Conservation (phyloP, 2,113 vertebrate species). For the Naja naja region DNA sequence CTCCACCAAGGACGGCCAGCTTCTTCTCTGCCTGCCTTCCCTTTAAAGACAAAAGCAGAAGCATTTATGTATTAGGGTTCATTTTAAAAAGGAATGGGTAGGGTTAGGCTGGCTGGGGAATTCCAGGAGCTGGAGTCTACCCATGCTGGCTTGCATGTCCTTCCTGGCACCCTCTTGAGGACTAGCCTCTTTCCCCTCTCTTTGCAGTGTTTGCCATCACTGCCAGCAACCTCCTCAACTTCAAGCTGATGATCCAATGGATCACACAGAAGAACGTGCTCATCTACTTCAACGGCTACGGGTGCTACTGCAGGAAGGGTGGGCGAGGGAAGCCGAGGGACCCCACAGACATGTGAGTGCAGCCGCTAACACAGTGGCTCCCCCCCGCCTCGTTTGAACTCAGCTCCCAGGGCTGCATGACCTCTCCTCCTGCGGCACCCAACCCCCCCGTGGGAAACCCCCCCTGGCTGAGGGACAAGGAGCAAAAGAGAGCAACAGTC, state of each 20-base stretch:
- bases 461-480: no score
- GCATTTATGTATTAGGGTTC: background rate
- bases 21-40: background rate
- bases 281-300: constrained; percentile 4
- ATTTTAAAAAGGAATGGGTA: background rate
- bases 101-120: background rate
- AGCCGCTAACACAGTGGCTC: background rate
- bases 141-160: background rate
- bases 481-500: no score
- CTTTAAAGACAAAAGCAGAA: background rate
- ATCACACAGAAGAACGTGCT: background rate
- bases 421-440: background rate
- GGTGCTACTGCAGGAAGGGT: background rate
- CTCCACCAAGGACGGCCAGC: background rate
- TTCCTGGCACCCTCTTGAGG: background rate
- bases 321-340: constrained; percentile 5
- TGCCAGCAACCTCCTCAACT: background rate
- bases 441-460: no score
- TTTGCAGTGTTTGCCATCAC: background rate
- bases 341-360: background rate
- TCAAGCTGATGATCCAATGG: background rate
- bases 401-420: background rate
- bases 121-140: background rate
- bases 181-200: background rate
- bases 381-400: no score